Evolutionary conservation across 2,113 vertebrate genomes (phyloP).

Genomic region (Sceloporus undulatus): DNA sequence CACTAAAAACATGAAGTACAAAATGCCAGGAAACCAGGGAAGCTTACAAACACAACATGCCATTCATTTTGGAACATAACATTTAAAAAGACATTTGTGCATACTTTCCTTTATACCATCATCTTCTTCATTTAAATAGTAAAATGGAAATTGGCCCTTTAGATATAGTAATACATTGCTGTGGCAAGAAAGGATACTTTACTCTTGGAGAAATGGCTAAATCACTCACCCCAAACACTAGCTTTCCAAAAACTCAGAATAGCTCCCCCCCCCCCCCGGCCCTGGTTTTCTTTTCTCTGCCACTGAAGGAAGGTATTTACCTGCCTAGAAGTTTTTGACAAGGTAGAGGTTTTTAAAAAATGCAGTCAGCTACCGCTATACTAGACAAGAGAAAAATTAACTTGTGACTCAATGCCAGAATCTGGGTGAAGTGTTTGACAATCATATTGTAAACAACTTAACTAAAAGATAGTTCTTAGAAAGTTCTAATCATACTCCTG

Average conservation of each 20-base stretch:
- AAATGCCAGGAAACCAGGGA: not conserved
- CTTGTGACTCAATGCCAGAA: conserved; percentile 29
- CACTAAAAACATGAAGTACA: not conserved
- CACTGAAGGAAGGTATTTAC: not conserved
- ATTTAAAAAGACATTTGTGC: too few relatives aligned
- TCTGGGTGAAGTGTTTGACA: conserved; percentile 6
- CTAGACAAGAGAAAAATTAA: conserved; percentile 37
- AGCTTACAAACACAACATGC: not conserved
- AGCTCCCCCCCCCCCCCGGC: too few relatives aligned
- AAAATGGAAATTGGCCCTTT: not conserved
- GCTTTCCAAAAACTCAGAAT: not conserved
- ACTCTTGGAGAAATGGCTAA: not conserved
- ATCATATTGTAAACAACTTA: not conserved
- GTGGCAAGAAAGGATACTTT: not conserved
- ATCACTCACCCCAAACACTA: not conserved
- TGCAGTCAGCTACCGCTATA: not conserved
- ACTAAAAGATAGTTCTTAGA: not conserved
- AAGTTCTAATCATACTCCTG: not conserved
- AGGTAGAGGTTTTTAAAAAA: not conserved
- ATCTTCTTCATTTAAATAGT: not conserved
- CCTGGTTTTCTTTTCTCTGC: not conserved
- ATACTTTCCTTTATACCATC: not conserved
- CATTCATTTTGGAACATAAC: not conserved
- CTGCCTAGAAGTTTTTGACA: not conserved
- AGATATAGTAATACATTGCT: not conserved